phyloP scores from a whole-genome alignment of 2,888 invertebrate genomes.

The Gasteruption jaculator region DNA sequence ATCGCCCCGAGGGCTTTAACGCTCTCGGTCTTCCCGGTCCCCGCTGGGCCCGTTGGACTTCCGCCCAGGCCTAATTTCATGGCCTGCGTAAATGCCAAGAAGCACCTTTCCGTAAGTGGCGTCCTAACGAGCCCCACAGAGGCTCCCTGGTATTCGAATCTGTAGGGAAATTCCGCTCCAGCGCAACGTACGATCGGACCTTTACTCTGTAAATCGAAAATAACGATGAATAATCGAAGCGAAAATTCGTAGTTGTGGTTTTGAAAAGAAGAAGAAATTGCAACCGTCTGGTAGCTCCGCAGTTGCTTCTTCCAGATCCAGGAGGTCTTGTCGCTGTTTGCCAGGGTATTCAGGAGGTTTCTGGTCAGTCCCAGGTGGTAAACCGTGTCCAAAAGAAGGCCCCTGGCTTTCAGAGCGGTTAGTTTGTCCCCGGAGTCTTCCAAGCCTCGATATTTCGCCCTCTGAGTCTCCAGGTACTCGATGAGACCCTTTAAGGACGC shows the following conservation, averaged over 20 bases:
- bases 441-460: conserved; percentile 54
- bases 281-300: conserved; percentile 54
- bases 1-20: conserved; percentile 91
- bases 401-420: conserved; percentile 82
- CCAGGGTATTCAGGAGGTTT: conserved; percentile 59
- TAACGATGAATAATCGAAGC: too few species aligned
- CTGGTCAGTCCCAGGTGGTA: conserved; percentile 84
- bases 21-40: conserved; percentile 98
- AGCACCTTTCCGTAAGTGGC: conserved; percentile 94
- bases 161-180: conserved; percentile 90
- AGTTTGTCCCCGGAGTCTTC: conserved; percentile 56
- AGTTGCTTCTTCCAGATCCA: conserved; percentile 97
- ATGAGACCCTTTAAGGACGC: conserved; percentile 51
- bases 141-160: conserved; percentile 98
- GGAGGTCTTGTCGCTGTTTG: conserved; percentile 31
- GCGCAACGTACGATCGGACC: conserved; percentile 82
- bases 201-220: conserved; percentile 41
- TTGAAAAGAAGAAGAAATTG: too few species aligned
- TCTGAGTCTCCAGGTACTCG: conserved; percentile 55
- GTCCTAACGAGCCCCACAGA: conserved; percentile 93
- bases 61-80: conserved; percentile 95
- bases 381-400: conserved; percentile 88
- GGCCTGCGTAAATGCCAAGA: conserved; percentile 93
- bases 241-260: too few species aligned
- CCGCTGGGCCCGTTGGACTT: conserved; percentile 98